These are phyloP conservation scores for Lateolabrax maculatus DNA, from an alignment of 2,797 vertebrate species.

Conservation along the genomic window DNA sequence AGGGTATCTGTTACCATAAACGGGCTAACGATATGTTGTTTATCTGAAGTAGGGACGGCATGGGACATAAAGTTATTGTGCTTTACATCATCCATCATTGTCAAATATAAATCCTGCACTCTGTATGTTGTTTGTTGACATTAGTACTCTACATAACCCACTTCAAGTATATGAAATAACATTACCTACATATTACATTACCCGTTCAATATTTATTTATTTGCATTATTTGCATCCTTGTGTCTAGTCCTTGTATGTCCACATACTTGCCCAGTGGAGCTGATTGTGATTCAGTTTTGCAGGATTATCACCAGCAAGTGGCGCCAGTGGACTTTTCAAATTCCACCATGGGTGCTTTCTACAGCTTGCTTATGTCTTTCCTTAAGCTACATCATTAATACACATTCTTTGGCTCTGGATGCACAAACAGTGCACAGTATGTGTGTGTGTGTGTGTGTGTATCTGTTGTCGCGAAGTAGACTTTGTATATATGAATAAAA, in stretches of 20 bases:
- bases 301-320: slow-evolving; percentile 41
- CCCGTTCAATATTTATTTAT: background rate
- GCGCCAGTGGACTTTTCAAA: background rate
- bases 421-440: background rate
- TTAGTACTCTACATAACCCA: too few relatives aligned
- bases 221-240: background rate
- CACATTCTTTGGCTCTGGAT: slow-evolving; percentile 1
- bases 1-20: background rate
- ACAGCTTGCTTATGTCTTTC: background rate
- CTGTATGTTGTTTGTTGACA: too few relatives aligned
- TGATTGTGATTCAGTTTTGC: background rate
- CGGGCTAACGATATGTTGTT: background rate
- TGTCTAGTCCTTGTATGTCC: background rate
- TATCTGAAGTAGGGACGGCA: background rate
- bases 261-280: background rate
- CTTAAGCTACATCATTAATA: background rate
- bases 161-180: background rate
- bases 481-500: background rate
- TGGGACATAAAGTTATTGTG: background rate
- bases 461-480: background rate
- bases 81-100: background rate
- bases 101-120: background rate
- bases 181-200: background rate
- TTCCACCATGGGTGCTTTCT: accelerated
- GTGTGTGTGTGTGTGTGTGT: too few relatives aligned